A percentile compares a stretch with the other conserved stretches of the same genome.
Evolutionary conservation across 1,140 invertebrate genomes (phyloP).

Genomic region (Radopholus similis): DNA sequence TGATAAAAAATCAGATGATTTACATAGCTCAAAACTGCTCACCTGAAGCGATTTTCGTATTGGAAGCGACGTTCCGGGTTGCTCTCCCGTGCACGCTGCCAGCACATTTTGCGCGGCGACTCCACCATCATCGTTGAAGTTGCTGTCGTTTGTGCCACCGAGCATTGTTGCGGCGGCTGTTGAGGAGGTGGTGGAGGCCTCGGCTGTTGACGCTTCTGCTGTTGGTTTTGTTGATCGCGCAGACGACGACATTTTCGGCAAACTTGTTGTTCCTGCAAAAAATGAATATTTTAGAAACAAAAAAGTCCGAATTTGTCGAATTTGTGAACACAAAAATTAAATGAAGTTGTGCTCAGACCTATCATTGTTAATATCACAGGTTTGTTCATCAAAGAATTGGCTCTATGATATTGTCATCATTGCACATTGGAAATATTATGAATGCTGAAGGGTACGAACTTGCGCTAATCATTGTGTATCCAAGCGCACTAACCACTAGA

Average conservation of each 20-base stretch:
- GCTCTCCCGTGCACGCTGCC: conserved; percentile 39
- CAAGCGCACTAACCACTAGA: too few species aligned
- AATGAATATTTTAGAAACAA: background rate
- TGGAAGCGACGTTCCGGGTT: conserved; percentile 36
- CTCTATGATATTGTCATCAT: background rate
- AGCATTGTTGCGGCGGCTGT: background rate
- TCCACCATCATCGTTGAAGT: conserved; percentile 1
- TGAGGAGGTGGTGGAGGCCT: background rate
- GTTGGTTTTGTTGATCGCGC: conserved; percentile 15
- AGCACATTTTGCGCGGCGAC: conserved; percentile 24
- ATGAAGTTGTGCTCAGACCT: background rate
- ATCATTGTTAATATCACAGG: background rate
- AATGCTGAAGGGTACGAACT: too few species aligned
- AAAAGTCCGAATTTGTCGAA: background rate
- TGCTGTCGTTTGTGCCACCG: conserved; percentile 15
- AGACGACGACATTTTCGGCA: conserved; percentile 14
- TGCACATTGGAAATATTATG: background rate
- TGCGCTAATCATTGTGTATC: too few species aligned
- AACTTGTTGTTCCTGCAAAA: background rate
- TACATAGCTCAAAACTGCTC: background rate
- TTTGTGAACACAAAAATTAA: background rate
- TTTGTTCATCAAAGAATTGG: conserved; percentile 4
- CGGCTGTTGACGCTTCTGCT: conserved; percentile 5
- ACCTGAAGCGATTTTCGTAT: conserved; percentile 38
- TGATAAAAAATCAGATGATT: too few species aligned